phyloP scores from a whole-genome alignment of 2,113 vertebrate species.

The Trogon melanurus region DNA sequence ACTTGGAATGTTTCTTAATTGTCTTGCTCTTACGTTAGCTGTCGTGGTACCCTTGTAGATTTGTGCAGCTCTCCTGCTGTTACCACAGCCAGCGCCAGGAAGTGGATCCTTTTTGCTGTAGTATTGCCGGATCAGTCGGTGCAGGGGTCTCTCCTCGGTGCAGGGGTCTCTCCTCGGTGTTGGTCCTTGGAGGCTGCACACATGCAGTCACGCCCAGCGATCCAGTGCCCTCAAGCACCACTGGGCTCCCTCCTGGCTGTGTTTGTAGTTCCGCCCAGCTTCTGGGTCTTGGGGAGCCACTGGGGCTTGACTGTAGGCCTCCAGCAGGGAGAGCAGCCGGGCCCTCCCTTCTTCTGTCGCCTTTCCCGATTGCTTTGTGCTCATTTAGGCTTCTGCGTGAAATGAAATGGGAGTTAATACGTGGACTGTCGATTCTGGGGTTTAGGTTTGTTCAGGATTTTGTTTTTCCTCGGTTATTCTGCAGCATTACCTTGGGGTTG shows the following conservation, averaged over 20 bases:
- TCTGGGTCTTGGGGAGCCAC: rapidly evolving
- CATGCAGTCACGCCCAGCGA: rapidly evolving
- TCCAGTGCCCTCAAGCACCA: rapidly evolving
- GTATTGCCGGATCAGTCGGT: not conserved
- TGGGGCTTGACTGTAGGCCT: not conserved
- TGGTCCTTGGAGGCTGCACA: not conserved
- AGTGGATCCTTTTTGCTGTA: not conserved
- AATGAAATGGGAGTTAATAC: not conserved
- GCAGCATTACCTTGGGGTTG: not conserved
- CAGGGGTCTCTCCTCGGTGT: not conserved
- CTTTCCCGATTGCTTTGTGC: not conserved
- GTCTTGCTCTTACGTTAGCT: not conserved
- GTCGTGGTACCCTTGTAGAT: not conserved
- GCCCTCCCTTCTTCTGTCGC: not conserved
- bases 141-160: not conserved
- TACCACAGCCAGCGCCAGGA: not conserved
- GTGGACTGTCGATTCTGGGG: not conserved
- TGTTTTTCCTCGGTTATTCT: not conserved
- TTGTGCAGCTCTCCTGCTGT: not conserved
- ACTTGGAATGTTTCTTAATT: not conserved
- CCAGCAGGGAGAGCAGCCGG: not conserved
- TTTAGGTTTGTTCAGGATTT: not conserved
- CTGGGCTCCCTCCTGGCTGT: not conserved
- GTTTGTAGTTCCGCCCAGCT: not conserved
- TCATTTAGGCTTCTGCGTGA: not conserved